A percentile compares a stretch with the other conserved stretches of the same genome.
These are phyloP conservation scores for Odontamblyopus rebecca DNA, from an alignment of 2,797 vertebrate genomes.

Conservation along the genomic window DNA sequence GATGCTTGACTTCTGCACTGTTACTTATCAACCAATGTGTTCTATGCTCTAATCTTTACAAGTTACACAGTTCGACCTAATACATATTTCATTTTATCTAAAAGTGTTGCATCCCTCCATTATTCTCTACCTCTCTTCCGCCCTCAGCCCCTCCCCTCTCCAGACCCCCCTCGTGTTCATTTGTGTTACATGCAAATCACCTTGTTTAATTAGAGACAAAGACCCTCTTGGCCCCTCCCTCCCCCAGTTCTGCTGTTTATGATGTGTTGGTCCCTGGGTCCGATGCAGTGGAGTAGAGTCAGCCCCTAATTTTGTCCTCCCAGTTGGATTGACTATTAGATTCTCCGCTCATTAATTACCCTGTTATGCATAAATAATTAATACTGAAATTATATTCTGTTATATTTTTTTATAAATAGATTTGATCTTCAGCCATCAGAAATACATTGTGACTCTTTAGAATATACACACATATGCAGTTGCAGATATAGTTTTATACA, in stretches of 20 bases:
- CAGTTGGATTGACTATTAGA: slow-evolving; percentile 73
- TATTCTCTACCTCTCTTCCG: slow-evolving; percentile 21
- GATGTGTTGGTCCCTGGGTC: slow-evolving; percentile 66
- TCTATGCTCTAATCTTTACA: not conserved
- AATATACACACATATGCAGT: slow-evolving; percentile 19
- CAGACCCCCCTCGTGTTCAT: slow-evolving; percentile 48
- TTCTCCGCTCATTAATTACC: slow-evolving; percentile 83
- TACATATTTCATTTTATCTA: not conserved
- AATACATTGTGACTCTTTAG: slow-evolving; percentile 55
- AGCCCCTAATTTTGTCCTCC: slow-evolving; percentile 81
- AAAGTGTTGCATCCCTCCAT: slow-evolving; percentile 9
- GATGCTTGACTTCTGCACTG: not conserved
- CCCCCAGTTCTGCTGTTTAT: slow-evolving; percentile 59
- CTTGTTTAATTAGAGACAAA: slow-evolving; percentile 79
- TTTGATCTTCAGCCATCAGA: slow-evolving; percentile 62
- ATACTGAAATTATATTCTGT: slow-evolving; percentile 80
- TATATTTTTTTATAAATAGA: slow-evolving; percentile 79
- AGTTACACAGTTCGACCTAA: not conserved
- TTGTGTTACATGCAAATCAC: slow-evolving; percentile 76
- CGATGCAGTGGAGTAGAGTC: slow-evolving; percentile 46
- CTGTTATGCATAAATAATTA: slow-evolving; percentile 82
- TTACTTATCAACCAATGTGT: not conserved
- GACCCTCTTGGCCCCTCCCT: slow-evolving; percentile 20
- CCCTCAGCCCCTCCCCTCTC: slow-evolving; percentile 25
- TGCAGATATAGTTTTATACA: slow-evolving; percentile 9